Percentiles rank a stretch among this genome's conserved stretches.
phyloP scores from a whole-genome alignment of 2,113 vertebrate genomes.

The Chloebia gouldiae region DNA sequence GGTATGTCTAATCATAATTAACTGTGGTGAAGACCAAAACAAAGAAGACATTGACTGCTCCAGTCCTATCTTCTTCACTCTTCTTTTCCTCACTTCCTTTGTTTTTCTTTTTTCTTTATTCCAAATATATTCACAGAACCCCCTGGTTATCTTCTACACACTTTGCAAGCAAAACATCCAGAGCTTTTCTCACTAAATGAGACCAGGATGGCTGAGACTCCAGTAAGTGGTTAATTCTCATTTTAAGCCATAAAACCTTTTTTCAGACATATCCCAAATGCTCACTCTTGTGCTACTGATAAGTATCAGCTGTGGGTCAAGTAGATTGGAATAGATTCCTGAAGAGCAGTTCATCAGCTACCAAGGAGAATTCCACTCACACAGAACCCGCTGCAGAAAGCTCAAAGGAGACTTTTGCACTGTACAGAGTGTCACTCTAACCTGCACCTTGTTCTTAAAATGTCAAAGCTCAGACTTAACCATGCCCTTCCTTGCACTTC shows the following conservation, averaged over 20 bases:
- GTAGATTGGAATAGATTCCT: background rate
- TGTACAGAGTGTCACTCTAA: background rate
- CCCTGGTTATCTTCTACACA: background rate
- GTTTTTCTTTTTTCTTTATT: background rate
- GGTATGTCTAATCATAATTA: background rate
- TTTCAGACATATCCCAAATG: background rate
- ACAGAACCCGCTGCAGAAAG: background rate
- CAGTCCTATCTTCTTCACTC: background rate
- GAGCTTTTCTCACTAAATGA: background rate
- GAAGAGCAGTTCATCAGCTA: background rate
- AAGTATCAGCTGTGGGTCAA: background rate
- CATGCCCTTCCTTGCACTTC: background rate
- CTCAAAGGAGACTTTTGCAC: background rate
- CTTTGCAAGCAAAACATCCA: background rate
- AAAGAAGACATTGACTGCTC: background rate
- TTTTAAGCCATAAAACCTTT: background rate
- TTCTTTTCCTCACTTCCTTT: background rate
- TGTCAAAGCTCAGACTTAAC: background rate
- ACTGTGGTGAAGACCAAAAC: background rate
- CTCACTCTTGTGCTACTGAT: accelerated
- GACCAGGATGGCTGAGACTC: background rate
- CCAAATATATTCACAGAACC: background rate
- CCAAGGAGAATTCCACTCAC: background rate
- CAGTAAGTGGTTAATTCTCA: background rate
- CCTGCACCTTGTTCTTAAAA: background rate